Base-by-base conservation (phyloP, 1,140 invertebrate genomes). In the Chlorops oryzae region DNA sequence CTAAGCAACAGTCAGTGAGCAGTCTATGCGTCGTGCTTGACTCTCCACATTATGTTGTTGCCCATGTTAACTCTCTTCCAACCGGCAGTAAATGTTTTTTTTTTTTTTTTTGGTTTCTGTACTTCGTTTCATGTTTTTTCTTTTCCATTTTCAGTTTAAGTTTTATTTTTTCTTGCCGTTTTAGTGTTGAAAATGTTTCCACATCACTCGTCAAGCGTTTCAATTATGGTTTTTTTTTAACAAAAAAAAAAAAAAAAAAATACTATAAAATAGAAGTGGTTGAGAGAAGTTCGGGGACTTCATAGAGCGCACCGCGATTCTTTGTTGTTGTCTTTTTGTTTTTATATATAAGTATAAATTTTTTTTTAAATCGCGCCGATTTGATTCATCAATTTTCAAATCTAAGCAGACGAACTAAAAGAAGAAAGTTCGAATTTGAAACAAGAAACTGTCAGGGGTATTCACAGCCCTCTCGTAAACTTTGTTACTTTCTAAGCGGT, bases 171-270 rank as follows among this genome's bases (percentile, higher is more conserved):
- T 28, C 20, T 44, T 38, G 15, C 34, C 23, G 34, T 12, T 35
- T 45, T 28, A 41, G 38, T 52, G 65, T 61, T 68, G 63, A 69
- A 69, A 69, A 68, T 68, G 63, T 69, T 69, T 69, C 65, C 65
- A 69, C 65, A 69, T 69, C 63, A 69, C 65, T 69, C 65, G 63
- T 69, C 65, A 69, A 69, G 65, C 65, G 65, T 69, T 69, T 69
- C 65, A 62, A 61, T 61, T 63, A 51, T 57, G 28, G 24, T 37
- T 50, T 37, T 15, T 35, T 28, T 39, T 9, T 40, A 17, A 38
- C 38, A 37, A 21, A 2, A 17, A 15, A 20, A 23, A 18, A 9
- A n/a, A 6, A 27, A 32, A 32, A 32, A 9, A 15, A 32, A 32
- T 9, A 32, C 28, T 10, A 32, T 15, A 15, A 32, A 9, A 15